These are phyloP conservation scores for Zaprionus nigranus DNA, from an alignment of 1,140 invertebrate genomes.

Conservation along the genomic window DNA sequence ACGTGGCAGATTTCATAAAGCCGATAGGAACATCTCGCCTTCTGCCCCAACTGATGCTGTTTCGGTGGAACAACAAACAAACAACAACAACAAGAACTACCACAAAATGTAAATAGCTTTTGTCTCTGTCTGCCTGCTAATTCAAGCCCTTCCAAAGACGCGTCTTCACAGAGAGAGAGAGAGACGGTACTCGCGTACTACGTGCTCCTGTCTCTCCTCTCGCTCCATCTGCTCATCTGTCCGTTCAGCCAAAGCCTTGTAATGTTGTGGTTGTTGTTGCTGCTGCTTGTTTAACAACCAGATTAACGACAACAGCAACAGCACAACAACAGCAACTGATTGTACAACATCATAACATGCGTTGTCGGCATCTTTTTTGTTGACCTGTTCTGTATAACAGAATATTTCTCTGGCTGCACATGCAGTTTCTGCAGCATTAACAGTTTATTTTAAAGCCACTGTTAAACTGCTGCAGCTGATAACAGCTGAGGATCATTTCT, in stretches of 20 bases:
- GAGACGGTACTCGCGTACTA: not conserved
- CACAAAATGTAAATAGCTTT: conserved; percentile 6
- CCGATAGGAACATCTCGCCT: conserved; percentile 17
- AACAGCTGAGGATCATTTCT: not conserved
- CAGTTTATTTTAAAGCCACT: not conserved
- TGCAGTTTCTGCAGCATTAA: not conserved
- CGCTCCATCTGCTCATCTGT: conserved; percentile 6
- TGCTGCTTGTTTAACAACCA: conserved; percentile 39
- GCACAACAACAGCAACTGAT: conserved; percentile 39
- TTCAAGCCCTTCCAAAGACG: conserved; percentile 34
- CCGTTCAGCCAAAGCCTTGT: conserved; percentile 12
- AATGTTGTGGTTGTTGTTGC: conserved; percentile 23
- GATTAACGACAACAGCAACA: conserved; percentile 33
- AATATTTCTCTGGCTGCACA: not conserved
- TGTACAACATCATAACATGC: conserved; percentile 34
- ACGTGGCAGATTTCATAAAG: conserved; percentile 40
- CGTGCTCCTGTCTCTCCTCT: not conserved
- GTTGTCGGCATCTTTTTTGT: conserved; percentile 54
- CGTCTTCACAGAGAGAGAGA: conserved; percentile 3
- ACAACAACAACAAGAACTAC: conserved; percentile 24
- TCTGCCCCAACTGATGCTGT: not conserved
- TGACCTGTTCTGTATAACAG: conserved; percentile 24
- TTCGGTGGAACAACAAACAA: conserved; percentile 42
- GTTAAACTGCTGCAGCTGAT: not conserved
- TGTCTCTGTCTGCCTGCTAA: conserved; percentile 27